A percentile compares a stretch with the other conserved stretches of the same genome.
phyloP scores from a whole-genome alignment of 2,888 invertebrate species.

The Epinotia ramella region DNA sequence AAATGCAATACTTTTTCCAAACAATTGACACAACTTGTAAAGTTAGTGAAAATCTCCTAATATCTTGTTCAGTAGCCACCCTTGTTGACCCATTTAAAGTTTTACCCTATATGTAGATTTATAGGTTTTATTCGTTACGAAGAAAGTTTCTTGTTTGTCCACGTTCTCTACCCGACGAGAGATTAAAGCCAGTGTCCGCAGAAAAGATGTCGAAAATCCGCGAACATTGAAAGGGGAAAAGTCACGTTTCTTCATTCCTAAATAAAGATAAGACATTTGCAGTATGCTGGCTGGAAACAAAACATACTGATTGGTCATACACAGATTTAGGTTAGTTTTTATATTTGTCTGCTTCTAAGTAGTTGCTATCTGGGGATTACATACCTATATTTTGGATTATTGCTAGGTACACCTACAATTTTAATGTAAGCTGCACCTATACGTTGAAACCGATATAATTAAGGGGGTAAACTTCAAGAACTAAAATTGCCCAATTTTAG shows the following conservation, averaged over 20 bases:
- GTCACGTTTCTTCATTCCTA: slow-evolving; percentile 2
- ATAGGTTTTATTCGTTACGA: not conserved
- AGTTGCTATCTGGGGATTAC: not conserved
- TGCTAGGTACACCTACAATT: not conserved
- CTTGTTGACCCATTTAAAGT: not conserved
- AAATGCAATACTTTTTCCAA: not conserved
- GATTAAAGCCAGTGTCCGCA: not conserved
- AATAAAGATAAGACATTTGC: slow-evolving; percentile 17
- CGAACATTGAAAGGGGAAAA: slow-evolving; percentile 25
- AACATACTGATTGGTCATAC: not conserved
- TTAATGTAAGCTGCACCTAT: too few species aligned
- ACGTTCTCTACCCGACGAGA: not conserved
- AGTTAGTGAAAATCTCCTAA: not conserved
- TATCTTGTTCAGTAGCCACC: not conserved
- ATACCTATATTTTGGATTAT: not conserved
- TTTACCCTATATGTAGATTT: not conserved
- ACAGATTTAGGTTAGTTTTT: not conserved
- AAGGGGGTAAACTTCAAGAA: too few species aligned
- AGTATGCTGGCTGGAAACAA: not conserved
- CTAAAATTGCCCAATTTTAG: too few species aligned
- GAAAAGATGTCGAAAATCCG: slow-evolving; percentile 12
- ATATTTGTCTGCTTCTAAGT: too few species aligned
- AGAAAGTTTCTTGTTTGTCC: not conserved
- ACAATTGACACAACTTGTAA: not conserved
- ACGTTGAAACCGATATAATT: too few species aligned